These are phyloP conservation scores for Bombus terrestris DNA, from an alignment of 1,140 invertebrate genomes.

Conservation along the genomic window DNA sequence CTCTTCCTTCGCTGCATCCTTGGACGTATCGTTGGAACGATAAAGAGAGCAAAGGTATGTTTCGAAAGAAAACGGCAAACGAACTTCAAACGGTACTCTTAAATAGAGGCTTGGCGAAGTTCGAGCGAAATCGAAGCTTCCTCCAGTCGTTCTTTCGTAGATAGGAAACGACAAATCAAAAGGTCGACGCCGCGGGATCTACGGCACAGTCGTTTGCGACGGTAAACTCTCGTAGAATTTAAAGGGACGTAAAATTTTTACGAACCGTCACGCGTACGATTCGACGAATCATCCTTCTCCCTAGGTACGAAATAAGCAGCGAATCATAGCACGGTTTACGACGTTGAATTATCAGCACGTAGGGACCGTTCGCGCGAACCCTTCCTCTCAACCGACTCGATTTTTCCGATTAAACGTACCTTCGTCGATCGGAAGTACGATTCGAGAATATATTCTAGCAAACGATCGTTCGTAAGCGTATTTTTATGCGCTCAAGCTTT, in stretches of 20 bases:
- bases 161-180: neutral
- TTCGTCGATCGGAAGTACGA: neutral
- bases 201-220: neutral
- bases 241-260: neutral
- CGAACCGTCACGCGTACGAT: neutral
- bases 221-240: neutral
- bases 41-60: neutral
- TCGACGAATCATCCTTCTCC: neutral
- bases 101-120: neutral
- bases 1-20: too few relatives aligned
- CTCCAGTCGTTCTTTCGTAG: neutral
- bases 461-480: neutral
- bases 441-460: neutral
- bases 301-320: neutral
- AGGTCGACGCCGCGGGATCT: neutral
- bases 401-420: rapidly evolving
- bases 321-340: neutral
- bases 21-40: neutral
- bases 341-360: neutral
- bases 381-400: neutral
- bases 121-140: neutral
- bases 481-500: neutral
- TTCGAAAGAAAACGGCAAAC: neutral
- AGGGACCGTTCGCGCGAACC: too few relatives aligned
- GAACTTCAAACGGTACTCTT: rapidly evolving